Evolutionary conservation across 2,888 invertebrate species (phyloP), one percentile per base, ranked within the genome.

Genomic region (Drosophila picticornis): DNA sequence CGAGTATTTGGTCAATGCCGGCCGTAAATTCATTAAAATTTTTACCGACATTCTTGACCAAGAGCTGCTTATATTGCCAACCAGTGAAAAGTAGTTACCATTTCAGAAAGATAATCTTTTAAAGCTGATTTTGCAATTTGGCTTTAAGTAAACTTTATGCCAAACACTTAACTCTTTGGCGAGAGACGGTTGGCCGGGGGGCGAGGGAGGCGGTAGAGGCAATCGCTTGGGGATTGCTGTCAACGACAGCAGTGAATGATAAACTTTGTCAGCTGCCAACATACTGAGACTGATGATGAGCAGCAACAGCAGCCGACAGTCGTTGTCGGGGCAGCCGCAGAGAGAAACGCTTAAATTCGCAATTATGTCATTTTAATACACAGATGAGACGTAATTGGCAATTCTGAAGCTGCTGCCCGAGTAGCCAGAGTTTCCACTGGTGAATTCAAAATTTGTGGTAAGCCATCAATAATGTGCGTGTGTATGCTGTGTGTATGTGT

Each of bases 311-410:
- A 32, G 32, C 19, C 36, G 25, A 19, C 31, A 13, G 9, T 27
- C 10, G 19, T 22, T 22, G 74, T 67, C 75, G 50, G 46, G 53
- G 31, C 57, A 68, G 64, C 75, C 71, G 31, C 80, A 74, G 58
- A 51, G 63, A 62, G 65, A 65, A 67, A 62, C 68, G 76, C 76
- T 79, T 75, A 72, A 88, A 79, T 77, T 86, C 64, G 75, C 83
- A 88, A 87, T 87, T 89, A 89, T 89, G 87, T 72, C 83, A 75
- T 84, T 89, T 87, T 83, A 89, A 89, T 87, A 77, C 76, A 80
- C 82, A 70, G 68, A 67, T 72, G 70, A 78, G 71, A 40, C 72
- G 59, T 84, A 83, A 84, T 88, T 84, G 88, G 61, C 66, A 80
- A 80, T 64, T 73, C 78, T 43, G 50, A 50, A 63, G 61, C 72